phyloP scores from a whole-genome alignment of 35 echinoderm and acorn worm species.

The Apostichopus japonicus region DNA sequence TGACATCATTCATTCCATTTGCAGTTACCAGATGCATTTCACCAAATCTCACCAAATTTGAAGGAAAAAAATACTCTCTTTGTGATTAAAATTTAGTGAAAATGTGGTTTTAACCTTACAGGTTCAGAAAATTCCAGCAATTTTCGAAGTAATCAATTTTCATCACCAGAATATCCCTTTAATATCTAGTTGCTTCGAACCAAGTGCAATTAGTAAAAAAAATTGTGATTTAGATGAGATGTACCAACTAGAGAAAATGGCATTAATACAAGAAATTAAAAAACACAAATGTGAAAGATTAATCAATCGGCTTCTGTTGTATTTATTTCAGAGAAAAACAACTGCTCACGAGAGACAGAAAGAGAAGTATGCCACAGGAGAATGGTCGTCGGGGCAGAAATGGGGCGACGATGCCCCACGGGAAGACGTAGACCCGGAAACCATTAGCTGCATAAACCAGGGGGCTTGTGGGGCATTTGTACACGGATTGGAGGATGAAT shows the following conservation, averaged over 20 bases:
- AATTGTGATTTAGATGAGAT: too few species aligned
- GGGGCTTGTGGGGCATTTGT: constrained; percentile 99
- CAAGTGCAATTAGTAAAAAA: neutral
- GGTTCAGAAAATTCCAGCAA: too few species aligned
- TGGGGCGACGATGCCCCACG: constrained; percentile 95
- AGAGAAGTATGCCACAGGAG: constrained; percentile 84
- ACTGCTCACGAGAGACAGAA: constrained; percentile 97
- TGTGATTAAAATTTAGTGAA: too few species aligned
- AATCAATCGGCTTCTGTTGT: neutral
- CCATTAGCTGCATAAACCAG: constrained; percentile 80
- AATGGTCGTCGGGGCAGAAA: constrained; percentile 95
- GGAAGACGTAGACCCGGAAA: constrained; percentile 83
- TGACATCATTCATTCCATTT: too few species aligned
- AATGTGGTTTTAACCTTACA: too few species aligned
- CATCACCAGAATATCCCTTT: too few species aligned
- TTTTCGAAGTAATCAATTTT: too few species aligned
- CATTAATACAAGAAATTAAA: neutral
- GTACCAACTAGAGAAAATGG: neutral
- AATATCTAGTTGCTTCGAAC: too few species aligned
- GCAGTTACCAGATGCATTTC: too few species aligned
- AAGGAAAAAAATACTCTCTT: too few species aligned
- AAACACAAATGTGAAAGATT: neutral
- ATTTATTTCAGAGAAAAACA: constrained; percentile 70
- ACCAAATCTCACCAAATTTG: too few species aligned
- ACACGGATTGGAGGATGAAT: constrained; percentile 99